These are phyloP conservation scores for Solen grandis DNA, from an alignment of 1,140 invertebrate species.

Conservation along the genomic window DNA sequence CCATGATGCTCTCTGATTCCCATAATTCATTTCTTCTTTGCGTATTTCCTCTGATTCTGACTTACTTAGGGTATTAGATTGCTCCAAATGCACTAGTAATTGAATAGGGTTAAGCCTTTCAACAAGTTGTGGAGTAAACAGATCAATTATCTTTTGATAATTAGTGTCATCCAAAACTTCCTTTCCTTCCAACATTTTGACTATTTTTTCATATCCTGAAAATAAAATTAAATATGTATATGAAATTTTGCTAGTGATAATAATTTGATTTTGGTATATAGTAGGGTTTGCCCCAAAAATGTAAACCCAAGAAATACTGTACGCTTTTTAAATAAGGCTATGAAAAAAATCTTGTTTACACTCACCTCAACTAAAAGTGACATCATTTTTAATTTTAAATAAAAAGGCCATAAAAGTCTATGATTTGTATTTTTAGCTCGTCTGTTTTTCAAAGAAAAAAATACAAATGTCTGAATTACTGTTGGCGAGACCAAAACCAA, in stretches of 20 bases:
- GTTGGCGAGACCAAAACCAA: neutral
- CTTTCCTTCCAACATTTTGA: slow-evolving; percentile 20
- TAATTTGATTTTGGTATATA: too few relatives aligned
- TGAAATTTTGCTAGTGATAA: too few relatives aligned
- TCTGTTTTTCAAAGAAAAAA: too few relatives aligned
- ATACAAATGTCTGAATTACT: neutral
- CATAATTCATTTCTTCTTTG: slow-evolving; percentile 28
- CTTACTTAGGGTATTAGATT: neutral
- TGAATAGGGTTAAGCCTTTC: slow-evolving; percentile 16
- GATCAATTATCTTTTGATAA: slow-evolving; percentile 24
- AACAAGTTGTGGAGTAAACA: slow-evolving; percentile 7
- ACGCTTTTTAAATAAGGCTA: too few relatives aligned
- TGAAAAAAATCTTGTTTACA: too few relatives aligned
- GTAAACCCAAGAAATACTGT: too few relatives aligned
- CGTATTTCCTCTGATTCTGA: slow-evolving; percentile 32
- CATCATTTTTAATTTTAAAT: too few relatives aligned
- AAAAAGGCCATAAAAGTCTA: too few relatives aligned
- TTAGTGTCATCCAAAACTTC: slow-evolving; percentile 7
- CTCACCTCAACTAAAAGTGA: too few relatives aligned
- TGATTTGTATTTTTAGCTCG: too few relatives aligned
- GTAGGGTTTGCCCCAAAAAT: too few relatives aligned
- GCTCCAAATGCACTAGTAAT: neutral
- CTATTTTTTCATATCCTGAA: slow-evolving; percentile 43
- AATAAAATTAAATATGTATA: too few relatives aligned
- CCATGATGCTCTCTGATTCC: slow-evolving; percentile 26